A percentile compares a stretch with the other conserved stretches of the same genome.
Evolutionary conservation across 2,888 invertebrate species (phyloP).

Genomic region (Melipona bicolor): DNA sequence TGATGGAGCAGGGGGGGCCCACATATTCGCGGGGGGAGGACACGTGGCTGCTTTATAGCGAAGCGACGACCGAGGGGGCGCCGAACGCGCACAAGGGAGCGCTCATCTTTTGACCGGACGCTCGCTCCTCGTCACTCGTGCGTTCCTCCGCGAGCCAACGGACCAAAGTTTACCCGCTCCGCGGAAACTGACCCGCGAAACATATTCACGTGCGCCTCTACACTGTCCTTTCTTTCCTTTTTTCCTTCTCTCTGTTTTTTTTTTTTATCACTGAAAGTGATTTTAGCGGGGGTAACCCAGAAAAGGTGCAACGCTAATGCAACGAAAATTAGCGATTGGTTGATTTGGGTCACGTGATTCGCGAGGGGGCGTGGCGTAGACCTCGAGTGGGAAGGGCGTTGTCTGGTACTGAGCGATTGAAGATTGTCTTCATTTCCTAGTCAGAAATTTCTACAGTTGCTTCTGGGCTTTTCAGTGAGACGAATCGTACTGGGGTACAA

Average conservation of each 20-base stretch:
- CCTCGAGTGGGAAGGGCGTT: too few relatives aligned
- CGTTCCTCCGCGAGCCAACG: constrained; percentile 52
- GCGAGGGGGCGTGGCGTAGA: too few relatives aligned
- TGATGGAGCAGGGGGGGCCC: constrained; percentile 62
- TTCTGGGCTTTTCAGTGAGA: too few relatives aligned
- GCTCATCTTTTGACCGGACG: constrained; percentile 78
- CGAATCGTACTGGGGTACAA: too few relatives aligned
- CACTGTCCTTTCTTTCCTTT: constrained; percentile 56
- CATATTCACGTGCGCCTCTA: constrained; percentile 65
- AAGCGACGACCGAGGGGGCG: constrained; percentile 60
- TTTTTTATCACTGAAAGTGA: too few relatives aligned
- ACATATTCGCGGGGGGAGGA: constrained; percentile 69
- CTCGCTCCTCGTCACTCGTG: constrained; percentile 46
- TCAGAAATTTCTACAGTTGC: too few relatives aligned
- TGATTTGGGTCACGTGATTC: too few relatives aligned
- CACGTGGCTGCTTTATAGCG: constrained; percentile 82
- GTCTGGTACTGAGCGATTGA: too few relatives aligned
- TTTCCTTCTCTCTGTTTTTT: constrained; percentile 11
- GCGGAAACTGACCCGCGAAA: constrained; percentile 41
- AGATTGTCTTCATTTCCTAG: too few relatives aligned
- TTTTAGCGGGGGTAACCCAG: too few relatives aligned
- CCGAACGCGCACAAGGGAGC: constrained; percentile 49
- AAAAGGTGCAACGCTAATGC: too few relatives aligned
- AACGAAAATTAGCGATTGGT: too few relatives aligned
- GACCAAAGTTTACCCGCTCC: constrained; percentile 65